phyloP scores from a whole-genome alignment of 2,888 invertebrate genomes.

The Latheticus oryzae region DNA sequence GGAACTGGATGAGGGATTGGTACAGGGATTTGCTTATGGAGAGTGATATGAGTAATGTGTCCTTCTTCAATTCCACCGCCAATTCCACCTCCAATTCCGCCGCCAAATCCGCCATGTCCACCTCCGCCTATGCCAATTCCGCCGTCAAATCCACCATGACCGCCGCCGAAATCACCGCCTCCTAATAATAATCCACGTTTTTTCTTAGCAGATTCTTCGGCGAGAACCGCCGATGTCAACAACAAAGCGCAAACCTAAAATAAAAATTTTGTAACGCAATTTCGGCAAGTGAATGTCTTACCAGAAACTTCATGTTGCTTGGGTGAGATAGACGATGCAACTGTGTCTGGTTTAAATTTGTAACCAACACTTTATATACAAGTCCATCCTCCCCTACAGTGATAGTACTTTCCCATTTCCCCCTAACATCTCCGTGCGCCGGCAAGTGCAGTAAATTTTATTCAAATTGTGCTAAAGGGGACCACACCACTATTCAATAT shows the following conservation, averaged over 20 bases:
- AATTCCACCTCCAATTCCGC: slow-evolving; percentile 44
- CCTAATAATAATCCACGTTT: slow-evolving; percentile 54
- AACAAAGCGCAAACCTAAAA: slow-evolving; percentile 53
- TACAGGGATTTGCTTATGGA: slow-evolving; percentile 72
- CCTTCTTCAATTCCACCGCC: slow-evolving; percentile 58
- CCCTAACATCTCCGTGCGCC: slow-evolving; percentile 43
- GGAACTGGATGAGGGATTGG: slow-evolving; percentile 74
- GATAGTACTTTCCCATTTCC: slow-evolving; percentile 57
- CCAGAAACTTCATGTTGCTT: slow-evolving; percentile 57
- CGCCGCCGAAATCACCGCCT: slow-evolving; percentile 44
- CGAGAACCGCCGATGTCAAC: slow-evolving; percentile 50
- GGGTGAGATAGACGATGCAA: slow-evolving; percentile 50
- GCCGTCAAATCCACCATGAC: slow-evolving; percentile 37
- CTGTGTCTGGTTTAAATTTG: slow-evolving; percentile 51
- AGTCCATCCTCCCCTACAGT: slow-evolving; percentile 54
- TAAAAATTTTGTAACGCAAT: slow-evolving; percentile 12
- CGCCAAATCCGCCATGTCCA: slow-evolving; percentile 39
- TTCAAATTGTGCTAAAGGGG: slow-evolving; percentile 31
- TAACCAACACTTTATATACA: slow-evolving; percentile 53
- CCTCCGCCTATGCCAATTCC: slow-evolving; percentile 34
- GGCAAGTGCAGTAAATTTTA: slow-evolving; percentile 33
- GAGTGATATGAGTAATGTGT: slow-evolving; percentile 69
- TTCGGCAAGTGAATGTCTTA: slow-evolving; percentile 42
- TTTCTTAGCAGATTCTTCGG: slow-evolving; percentile 49
- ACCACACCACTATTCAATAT: slow-evolving; percentile 25